Evolutionary conservation across 1,140 invertebrate species (phyloP).

Genomic region (Melanaphis sacchari): DNA sequence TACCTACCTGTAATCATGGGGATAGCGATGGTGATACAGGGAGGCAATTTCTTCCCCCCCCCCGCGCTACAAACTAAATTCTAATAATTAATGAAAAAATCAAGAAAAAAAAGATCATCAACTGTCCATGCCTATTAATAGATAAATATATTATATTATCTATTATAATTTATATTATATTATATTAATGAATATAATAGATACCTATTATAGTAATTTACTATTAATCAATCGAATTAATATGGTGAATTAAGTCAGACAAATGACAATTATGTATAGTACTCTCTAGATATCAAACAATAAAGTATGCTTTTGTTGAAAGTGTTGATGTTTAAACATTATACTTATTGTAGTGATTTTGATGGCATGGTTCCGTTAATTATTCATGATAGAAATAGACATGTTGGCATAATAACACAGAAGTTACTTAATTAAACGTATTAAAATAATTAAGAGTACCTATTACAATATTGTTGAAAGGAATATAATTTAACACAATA

Average conservation of each 20-base stretch:
- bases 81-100: too few relatives aligned
- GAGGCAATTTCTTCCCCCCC: too few relatives aligned
- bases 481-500: background rate
- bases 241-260: background rate
- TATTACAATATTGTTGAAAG: too few relatives aligned
- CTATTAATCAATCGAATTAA: background rate
- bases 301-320: background rate
- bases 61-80: too few relatives aligned
- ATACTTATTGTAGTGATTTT: background rate
- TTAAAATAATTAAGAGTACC: background rate
- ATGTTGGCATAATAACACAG: background rate
- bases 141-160: too few relatives aligned
- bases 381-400: background rate
- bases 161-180: too few relatives aligned
- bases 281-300: background rate
- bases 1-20: too few relatives aligned
- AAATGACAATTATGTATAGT: too few relatives aligned
- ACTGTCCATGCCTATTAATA: too few relatives aligned
- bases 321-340: background rate
- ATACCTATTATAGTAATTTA: background rate
- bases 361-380: background rate
- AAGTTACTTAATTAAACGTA: background rate
- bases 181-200: background rate
- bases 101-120: too few relatives aligned
- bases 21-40: too few relatives aligned